Evolutionary conservation across 2,888 invertebrate species (phyloP).

Genomic region (Macrosiphum euphorbiae): DNA sequence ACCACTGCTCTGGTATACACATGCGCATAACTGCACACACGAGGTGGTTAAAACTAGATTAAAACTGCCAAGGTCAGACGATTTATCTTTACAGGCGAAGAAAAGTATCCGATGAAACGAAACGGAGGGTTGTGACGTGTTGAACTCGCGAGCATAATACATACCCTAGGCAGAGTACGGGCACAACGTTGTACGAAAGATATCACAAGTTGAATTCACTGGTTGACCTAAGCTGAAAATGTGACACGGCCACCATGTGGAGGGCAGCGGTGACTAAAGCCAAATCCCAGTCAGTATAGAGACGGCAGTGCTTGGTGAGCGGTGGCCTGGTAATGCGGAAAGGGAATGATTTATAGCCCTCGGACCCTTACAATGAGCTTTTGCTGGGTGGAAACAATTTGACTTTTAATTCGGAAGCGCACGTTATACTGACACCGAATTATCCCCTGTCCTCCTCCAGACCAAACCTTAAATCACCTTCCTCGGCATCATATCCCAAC

Average conservation of each 20-base stretch:
- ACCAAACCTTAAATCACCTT: slow-evolving; percentile 6
- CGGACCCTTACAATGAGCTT: slow-evolving; percentile 22
- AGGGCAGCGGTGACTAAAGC: neutral
- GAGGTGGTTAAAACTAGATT: slow-evolving; percentile 15
- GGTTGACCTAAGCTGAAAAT: slow-evolving; percentile 9
- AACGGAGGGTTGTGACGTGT: neutral
- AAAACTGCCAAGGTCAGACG: neutral
- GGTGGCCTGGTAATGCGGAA: neutral
- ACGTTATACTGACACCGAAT: neutral
- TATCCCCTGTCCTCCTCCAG: neutral
- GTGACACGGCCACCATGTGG: slow-evolving; percentile 8
- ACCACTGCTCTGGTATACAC: neutral
- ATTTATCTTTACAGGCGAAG: slow-evolving; percentile 11
- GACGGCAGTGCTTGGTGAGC: neutral
- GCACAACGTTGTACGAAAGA: neutral
- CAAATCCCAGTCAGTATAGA: neutral
- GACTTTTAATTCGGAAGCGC: slow-evolving; percentile 48
- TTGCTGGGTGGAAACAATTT: slow-evolving; percentile 40
- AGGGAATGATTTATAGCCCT: slow-evolving; percentile 24
- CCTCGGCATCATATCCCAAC: neutral
- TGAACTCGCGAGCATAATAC: neutral
- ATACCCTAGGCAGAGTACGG: neutral
- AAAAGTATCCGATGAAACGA: neutral
- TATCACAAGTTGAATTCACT: neutral
- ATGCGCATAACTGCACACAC: neutral